phyloP scores from a whole-genome alignment of 2,797 vertebrate species.

The Micrastur ruficollis region DNA sequence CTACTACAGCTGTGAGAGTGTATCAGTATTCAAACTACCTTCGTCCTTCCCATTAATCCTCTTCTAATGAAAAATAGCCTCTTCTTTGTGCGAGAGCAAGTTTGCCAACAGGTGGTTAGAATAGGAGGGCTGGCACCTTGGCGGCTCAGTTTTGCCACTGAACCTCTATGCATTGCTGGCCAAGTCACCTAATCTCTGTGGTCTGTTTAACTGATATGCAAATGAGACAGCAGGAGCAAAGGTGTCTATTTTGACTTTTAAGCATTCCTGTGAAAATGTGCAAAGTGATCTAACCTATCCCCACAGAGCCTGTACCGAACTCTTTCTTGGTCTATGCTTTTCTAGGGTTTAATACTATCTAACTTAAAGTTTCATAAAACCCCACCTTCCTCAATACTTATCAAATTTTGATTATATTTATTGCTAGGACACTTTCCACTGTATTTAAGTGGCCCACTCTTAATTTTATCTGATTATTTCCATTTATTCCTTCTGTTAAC shows the following conservation, averaged over 20 bases:
- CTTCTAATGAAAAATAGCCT: background rate
- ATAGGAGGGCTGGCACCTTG: background rate
- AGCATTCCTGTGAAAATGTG: background rate
- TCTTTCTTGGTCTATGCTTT: background rate
- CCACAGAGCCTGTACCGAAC: background rate
- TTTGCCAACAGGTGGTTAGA: background rate
- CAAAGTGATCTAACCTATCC: background rate
- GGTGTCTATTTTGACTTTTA: background rate
- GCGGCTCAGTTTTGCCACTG: background rate
- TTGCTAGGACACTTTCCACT: background rate
- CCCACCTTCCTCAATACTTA: background rate
- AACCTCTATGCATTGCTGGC: background rate
- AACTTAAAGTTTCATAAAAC: background rate
- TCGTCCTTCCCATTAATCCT: background rate
- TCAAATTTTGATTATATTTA: background rate
- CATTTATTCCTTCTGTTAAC: background rate
- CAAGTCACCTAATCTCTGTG: background rate
- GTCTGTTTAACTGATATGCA: background rate
- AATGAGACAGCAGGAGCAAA: background rate
- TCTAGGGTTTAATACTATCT: background rate
- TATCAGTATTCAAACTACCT: background rate
- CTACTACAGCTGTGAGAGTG: background rate
- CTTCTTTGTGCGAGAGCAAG: background rate
- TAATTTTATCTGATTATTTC: background rate
- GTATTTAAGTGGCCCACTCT: background rate